Evolutionary conservation across 2,113 vertebrate genomes (phyloP), one percentile per base, ranked within the genome.

Genomic region (Gobiocypris rarus): DNA sequence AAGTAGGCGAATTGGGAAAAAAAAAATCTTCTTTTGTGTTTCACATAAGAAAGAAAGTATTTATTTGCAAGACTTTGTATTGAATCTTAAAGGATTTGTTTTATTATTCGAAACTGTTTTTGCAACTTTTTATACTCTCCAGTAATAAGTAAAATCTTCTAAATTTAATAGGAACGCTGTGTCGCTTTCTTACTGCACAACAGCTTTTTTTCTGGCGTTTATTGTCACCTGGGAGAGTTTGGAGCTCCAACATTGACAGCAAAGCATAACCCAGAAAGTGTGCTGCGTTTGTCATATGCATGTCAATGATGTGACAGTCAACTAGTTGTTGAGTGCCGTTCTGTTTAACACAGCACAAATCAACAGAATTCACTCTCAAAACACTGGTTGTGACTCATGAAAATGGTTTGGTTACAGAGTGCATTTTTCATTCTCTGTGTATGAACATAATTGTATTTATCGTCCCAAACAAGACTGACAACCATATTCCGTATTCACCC

Each of bases 171-270:
- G 19, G 19, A 69, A 22, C 4, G 0, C 28, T 9, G 19, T 69
- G 4, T 41, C 4, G 1, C 7, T 34, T 69, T 69, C 34, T 69
- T 69, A n/a, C 65, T 11, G 19, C 65, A 5, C 65, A 70, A 41
- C 19, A 69, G 17, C 67, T 70, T 70, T 38, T 70, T 70, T 41
- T 5, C 67, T 22, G 10, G 19, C 31, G 8, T 41, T 41, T 69
- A 38, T 10, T 41, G 19, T 70, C 19, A 70, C 19, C 34, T 41
- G 67, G n/a, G 19, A 70, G 67, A 70, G 17, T 41, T 0, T 70
- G 67, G 67, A 70, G 67, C 67, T 70, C 67, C 34, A 70, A 70
- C 34, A 70, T 5, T 70, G 67, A 70, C 34, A n/a, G 67, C 34
- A 70, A n/a, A 70, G 34, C n/a, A 70, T 70, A 70, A 70, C 9